phyloP scores from a whole-genome alignment of 2,113 vertebrate species.

The Percopsis transmontana region DNA sequence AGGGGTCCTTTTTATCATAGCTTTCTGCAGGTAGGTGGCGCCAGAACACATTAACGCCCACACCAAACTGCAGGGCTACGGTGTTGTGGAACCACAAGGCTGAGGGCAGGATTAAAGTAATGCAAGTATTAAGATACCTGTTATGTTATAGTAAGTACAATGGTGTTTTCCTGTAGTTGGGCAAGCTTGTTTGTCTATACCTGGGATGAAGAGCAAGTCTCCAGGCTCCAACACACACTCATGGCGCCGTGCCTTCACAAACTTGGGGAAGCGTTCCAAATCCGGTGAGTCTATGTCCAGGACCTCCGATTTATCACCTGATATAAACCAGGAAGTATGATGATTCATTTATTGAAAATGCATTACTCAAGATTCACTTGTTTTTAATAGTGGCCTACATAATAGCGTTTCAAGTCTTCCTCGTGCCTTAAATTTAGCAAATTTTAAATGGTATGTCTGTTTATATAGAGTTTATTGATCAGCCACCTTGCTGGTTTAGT shows the following conservation, averaged over 20 bases:
- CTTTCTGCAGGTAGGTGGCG: conserved; percentile 85
- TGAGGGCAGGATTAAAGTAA: conserved; percentile 48
- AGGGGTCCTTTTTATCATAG: conserved; percentile 92
- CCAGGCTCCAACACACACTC: conserved; percentile 89
- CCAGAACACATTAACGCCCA: conserved; percentile 96
- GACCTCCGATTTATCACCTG: conserved; percentile 93
- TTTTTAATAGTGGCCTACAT: too few relatives aligned
- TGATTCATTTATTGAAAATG: background rate
- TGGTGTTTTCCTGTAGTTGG: too few relatives aligned
- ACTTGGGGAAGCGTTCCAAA: conserved; percentile 87
- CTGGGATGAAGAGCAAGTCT: conserved; percentile 95
- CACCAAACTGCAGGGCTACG: conserved; percentile 89
- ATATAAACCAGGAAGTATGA: background rate
- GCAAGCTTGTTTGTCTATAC: conserved; percentile 63
- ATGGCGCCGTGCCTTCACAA: conserved; percentile 84
- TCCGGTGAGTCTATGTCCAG: conserved; percentile 91
- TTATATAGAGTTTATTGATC: too few relatives aligned
- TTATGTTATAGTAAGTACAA: too few relatives aligned
- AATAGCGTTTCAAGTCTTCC: too few relatives aligned
- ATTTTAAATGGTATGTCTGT: too few relatives aligned
- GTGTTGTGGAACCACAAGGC: conserved; percentile 98
- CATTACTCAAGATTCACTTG: too few relatives aligned
- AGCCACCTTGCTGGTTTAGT: too few relatives aligned
- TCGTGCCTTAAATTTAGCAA: too few relatives aligned
- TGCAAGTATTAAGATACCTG: too few relatives aligned